Base-by-base conservation (phyloP, 1,140 invertebrate genomes). In the Alviniconcha marisindica region DNA sequence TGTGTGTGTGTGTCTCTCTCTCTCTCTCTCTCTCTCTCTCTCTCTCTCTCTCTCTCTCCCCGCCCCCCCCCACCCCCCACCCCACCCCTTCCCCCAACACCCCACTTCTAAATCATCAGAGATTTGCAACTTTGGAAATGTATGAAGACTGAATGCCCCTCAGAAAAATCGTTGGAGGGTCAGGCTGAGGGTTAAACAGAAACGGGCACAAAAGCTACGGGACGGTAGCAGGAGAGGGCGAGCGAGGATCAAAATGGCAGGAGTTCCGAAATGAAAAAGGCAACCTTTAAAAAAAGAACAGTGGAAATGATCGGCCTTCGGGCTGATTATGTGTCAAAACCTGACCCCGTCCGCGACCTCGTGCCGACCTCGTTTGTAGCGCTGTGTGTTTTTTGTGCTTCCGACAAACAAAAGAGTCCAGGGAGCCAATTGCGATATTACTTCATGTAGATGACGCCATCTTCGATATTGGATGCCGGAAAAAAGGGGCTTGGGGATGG, bases 1-100 rank as follows among this genome's bases (percentile, higher is more conserved):
- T 66, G n/a, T 66, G n/a, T 66, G n/a, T 66, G n/a, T 66, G 24
- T 77, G 44, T 36, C 44, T 33, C 74, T 77, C 74, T 77, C 14
- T 77, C 44, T 77, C 74, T 77, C 42, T 77, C 74, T 31, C 74
- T 36, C 74, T 54, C 74, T 77, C 12, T 44, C 74, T 33, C 44
- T 33, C 31, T 77, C 18, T 77, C 74, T 48, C 51, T 77, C 74
- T 51, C 51, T 51, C 42, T 51, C 73, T 48, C 73, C 38, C 73
- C 69, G 4, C 69, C 69, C 2, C 36, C 69, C n/a, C 69, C n/a
- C 38, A 14, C 69, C 69, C 69, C 69, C 38, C 15, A 14, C 69
- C 38, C 36, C 69, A 31, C 69, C 69, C 33, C 36, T 31, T 14
- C 33, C 24, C 56, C 56, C 56, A 60, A 7, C 56, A 21, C 56